Evolutionary conservation across 2,797 vertebrate genomes (phyloP).

Genomic region (Hyperoplus immaculatus): DNA sequence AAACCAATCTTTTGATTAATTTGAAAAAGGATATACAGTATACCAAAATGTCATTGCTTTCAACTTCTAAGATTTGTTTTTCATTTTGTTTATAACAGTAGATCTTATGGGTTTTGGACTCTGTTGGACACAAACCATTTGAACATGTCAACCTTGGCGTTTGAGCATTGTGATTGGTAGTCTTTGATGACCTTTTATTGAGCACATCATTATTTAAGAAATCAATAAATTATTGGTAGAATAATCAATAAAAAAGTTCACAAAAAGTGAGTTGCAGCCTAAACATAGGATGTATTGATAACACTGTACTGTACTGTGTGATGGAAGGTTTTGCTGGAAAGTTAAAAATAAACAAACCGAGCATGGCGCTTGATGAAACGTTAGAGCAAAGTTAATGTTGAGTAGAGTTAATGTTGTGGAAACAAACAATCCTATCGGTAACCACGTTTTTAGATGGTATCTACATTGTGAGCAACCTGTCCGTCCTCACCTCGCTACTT

Average conservation of each 20-base stretch:
- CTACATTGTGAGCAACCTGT: constrained; percentile 24
- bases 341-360: constrained; percentile 1
- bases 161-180: not conserved
- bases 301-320: not conserved
- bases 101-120: not conserved
- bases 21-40: not conserved
- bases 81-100: not conserved
- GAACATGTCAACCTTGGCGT: not conserved
- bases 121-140: not conserved
- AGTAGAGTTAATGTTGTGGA: constrained; percentile 54
- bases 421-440: constrained; percentile 48
- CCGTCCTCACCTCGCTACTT: constrained; percentile 48
- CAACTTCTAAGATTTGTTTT: not conserved
- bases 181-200: not conserved
- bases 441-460: constrained; percentile 58
- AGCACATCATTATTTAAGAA: not conserved
- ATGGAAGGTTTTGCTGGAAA: not conserved
- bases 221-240: not conserved
- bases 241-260: not conserved
- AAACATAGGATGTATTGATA: not conserved
- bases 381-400: constrained; percentile 33
- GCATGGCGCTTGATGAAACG: constrained; percentile 34
- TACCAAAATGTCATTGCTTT: not conserved
- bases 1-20: not conserved
- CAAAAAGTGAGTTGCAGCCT: not conserved